Base-by-base conservation (phyloP, 2,113 vertebrate genomes). In the Aspiorhynchus laticeps region DNA sequence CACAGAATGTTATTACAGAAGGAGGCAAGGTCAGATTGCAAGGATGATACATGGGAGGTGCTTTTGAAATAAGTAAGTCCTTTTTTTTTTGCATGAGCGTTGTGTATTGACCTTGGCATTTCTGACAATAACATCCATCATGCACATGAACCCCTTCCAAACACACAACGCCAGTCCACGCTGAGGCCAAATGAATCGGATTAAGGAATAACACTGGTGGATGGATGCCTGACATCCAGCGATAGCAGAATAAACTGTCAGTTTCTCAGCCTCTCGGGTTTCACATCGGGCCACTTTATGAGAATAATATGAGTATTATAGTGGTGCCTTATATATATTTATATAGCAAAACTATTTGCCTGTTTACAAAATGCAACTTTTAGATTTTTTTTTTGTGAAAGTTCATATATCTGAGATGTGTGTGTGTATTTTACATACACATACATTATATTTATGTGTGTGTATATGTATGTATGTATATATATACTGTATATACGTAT, bases 81-180 rank as follows among this genome's bases (percentile, higher is more conserved):
- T 88, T 85, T 87, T 86, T 80, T 80, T 80, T 82, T 86, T 84
- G 85, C 90, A 75, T 88, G 94, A 94, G 93, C 94, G 94, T 96
- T 94, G 93, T 95, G 94, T 96, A 96, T 96, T 97, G 97, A 97
- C 97, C 96, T 97, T 97, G 97, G 96, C 96, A 95, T 96, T 96
- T 97, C 94, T 98, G 98, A 98, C 97, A 98, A 96, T 96, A 95
- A 93, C 97, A 99, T 98, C 96, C 96, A 97, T 98, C 97, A 99
- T 95, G 92, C 91, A 93, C 94, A 92, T 94, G 94, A 97, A 96
- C 95, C 95, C 95, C 95, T 96, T 98, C 96, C 96, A 97, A 84
- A 95, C 95, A 95, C 94, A 94, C 95, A 92, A 93, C 92, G 86
- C 93, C 93, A 92, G 93, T 96, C 95, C 92, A 92, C 94, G 91